phyloP scores from a whole-genome alignment of 2,113 vertebrate species.

The Catharus minimus region DNA sequence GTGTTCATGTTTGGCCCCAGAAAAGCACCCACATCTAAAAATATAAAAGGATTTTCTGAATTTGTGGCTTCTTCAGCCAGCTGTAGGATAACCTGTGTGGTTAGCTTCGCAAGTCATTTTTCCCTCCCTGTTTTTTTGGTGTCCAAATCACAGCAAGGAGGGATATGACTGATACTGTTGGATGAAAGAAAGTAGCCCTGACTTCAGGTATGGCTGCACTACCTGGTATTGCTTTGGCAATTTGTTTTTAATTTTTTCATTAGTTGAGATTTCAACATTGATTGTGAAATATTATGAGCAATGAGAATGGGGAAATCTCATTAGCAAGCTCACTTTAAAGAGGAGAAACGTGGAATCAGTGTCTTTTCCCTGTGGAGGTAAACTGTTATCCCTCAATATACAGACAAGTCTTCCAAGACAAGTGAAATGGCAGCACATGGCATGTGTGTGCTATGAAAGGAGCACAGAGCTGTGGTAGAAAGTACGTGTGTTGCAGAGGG shows the following conservation, averaged over 20 bases:
- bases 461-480: not conserved
- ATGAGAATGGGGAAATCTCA: not conserved
- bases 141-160: not conserved
- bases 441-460: not conserved
- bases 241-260: not conserved
- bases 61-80: not conserved
- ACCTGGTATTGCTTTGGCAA: not conserved
- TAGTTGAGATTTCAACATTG: not conserved
- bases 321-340: not conserved
- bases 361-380: constrained; percentile 30
- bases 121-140: not conserved
- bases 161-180: not conserved
- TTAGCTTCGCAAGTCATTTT: not conserved
- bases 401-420: not conserved
- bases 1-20: not conserved
- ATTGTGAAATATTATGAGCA: not conserved
- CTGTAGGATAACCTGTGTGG: fast-evolving
- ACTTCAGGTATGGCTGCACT: not conserved
- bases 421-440: not conserved
- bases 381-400: constrained; percentile 23
- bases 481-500: not conserved
- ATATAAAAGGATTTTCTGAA: not conserved
- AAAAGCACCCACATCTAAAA: not conserved
- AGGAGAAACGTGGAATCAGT: not conserved
- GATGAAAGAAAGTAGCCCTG: not conserved